Evolutionary conservation across 2,113 vertebrate genomes (phyloP), one percentile per base, ranked within the genome.

Genomic region (Mirounga angustirostris): DNA sequence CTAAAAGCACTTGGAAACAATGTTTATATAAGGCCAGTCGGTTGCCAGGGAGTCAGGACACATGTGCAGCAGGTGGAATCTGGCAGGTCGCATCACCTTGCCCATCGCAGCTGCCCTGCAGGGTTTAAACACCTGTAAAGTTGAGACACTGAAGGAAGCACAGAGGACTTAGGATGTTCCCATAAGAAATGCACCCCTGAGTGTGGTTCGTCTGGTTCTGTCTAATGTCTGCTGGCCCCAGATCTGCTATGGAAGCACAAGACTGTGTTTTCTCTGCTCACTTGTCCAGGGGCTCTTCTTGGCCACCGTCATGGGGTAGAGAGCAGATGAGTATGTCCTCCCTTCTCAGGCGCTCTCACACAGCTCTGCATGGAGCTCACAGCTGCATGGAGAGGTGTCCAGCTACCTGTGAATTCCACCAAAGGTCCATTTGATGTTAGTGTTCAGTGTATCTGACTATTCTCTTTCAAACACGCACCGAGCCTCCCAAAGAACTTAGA

Each of bases 31-130:
- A n/a, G 30, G 52, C 78, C 43, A 52, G 8, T 74, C 30, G 5
- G 18, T 74, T 33, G 13, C 14, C 36, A 1, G 15, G 24, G 24
- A 69, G 13, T 67, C 30, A 3, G 82, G 69, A 4, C 40, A 7
- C 0, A 0, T 19, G 12, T 3, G 0, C 12, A 0, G 46, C 22
- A 3, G 15, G 10, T 5, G 36, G 52, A 11, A 43, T 22, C 33
- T 0, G 50, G 30, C 74, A 11, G 3, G 1, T 8, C 0, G 2
- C 0, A 0, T 24, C 33, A 0, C 58, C 26, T 16, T 59, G 24
- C 36, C 74, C 22, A 0, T 24, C 46, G 43, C 8, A 11, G 33
- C 94, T 50, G 26, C 15, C 19, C 3, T 2, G 0, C 9, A 10
- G 52, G 13, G 36, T 71, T 54, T 87, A 33, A 43, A 5, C 59